These are phyloP conservation scores for Cordylochernes scorpioides DNA, from an alignment of 2,888 invertebrate genomes.

Conservation along the genomic window DNA sequence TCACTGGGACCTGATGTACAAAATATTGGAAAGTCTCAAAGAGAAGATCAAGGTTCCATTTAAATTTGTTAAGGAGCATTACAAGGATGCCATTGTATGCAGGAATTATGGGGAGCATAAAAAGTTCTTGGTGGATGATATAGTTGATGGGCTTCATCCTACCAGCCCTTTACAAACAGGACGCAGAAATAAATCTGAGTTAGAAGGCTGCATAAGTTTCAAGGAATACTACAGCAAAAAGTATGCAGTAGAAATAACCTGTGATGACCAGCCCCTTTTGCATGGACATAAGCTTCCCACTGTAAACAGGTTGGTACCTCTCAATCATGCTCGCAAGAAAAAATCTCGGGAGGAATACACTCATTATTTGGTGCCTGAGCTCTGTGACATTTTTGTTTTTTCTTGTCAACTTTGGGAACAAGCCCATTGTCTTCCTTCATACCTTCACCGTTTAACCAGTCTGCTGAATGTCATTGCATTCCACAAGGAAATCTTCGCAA, in stretches of 20 bases:
- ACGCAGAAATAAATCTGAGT: no score
- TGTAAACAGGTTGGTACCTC: not conserved
- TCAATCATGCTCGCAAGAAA: not conserved
- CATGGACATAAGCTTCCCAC: conserved; percentile 44
- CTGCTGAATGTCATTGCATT: not conserved
- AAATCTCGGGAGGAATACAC: not conserved
- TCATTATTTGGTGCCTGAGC: conserved; percentile 49
- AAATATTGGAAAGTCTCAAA: no score
- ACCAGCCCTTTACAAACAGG: conserved; percentile 46
- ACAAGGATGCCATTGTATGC: conserved; percentile 84
- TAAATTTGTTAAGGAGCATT: no score
- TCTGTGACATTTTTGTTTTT: conserved; percentile 37
- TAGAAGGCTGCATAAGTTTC: conserved; percentile 70
- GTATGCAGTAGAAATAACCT: conserved; percentile 63
- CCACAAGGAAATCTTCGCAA: not conserved
- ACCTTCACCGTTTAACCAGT: conserved; percentile 40
- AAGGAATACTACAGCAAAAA: conserved; percentile 75
- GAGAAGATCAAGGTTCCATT: no score
- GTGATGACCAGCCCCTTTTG: conserved; percentile 56
- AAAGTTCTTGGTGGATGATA: conserved; percentile 64
- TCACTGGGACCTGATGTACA: no score
- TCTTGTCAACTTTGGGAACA: conserved; percentile 46
- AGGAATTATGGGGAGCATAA: conserved; percentile 95
- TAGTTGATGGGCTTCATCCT: conserved; percentile 64
- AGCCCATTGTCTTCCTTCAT: conserved; percentile 49